Base-by-base conservation (phyloP, 2,113 vertebrate species). In the Chloebia gouldiae region DNA sequence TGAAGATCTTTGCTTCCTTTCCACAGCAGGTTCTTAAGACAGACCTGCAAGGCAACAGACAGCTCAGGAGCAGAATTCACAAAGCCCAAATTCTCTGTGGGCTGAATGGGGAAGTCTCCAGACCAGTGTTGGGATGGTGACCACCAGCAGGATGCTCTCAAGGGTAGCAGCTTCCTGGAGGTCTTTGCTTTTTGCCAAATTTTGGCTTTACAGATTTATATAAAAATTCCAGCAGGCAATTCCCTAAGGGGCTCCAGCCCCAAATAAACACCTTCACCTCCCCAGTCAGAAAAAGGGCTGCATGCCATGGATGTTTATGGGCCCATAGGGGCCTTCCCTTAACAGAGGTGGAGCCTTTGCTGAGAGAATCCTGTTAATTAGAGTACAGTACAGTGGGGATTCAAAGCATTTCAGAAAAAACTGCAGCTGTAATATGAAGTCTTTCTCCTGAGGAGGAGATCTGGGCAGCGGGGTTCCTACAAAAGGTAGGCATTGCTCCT, bases 51-150 rank as follows among this genome's bases (percentile, higher is more conserved):
- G 40, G 57, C 7, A 39, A 49, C 16, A 39, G 33, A 25, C 1
- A 2, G 45, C 40, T 64, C 28, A 61, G 75, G 25, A 53, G 44
- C 40, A 72, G 63, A 57, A 88, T 45, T 53, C 63, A 72, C 24
- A 53, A 31, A 31, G 19, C 16, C 31, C 63, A 44, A 5, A 60
- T 51, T 88, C 33, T 64, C 50, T 20, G 10, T n/a, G 40, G 37
- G 53, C 11, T 72, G 39, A 77, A 65, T 35, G 39, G 61, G 17
- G 47, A 81, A 35, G 31, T 37, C 92, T 56, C 23, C 71, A 51
- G 27, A 31, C 8, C 27, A 47, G 1, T 12, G 3, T 23, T 0
- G 0, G 30, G 28, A 44, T 27, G 25, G 49, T 60, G 39, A 44
- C 13, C 57, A 51, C 37, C 50, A 65, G 33, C 24, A 69, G n/a